Conservation (phyloP, 1,140 invertebrate genomes). For the Sweltsa coloradensis region DNA sequence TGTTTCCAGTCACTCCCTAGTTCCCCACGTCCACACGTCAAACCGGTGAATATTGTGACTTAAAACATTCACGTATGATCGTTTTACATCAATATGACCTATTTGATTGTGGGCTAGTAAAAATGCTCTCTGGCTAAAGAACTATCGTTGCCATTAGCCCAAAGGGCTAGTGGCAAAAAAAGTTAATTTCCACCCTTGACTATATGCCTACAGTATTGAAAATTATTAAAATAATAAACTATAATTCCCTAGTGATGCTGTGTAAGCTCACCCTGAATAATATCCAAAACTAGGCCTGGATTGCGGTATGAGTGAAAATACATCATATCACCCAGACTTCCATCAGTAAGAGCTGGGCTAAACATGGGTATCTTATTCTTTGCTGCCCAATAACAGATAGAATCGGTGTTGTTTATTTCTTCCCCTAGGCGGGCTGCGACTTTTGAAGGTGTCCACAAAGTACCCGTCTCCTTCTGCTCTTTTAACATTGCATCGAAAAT, state of each 20-base stretch:
- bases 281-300: conserved; percentile 87
- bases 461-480: conserved; percentile 68
- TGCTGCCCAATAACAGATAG: conserved; percentile 96
- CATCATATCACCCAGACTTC: conserved; percentile 98
- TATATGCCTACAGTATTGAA: not conserved
- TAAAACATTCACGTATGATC: too few species aligned
- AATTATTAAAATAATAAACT: conserved; percentile 1
- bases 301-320: conserved; percentile 94
- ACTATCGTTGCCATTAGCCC: too few species aligned
- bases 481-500: conserved; percentile 81
- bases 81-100: too few species aligned
- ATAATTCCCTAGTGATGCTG: not conserved
- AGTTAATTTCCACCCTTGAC: not conserved
- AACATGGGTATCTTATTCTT: conserved; percentile 97
- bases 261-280: conserved; percentile 57
- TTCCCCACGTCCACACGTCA: too few species aligned
- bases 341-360: conserved; percentile 96
- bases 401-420: conserved; percentile 81
- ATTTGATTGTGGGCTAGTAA: too few species aligned
- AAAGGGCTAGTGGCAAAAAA: too few species aligned
- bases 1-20: too few species aligned
- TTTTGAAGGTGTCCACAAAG: conserved; percentile 88
- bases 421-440: conserved; percentile 73
- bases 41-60: too few species aligned
- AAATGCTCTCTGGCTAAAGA: too few species aligned